phyloP scores from a whole-genome alignment of 1,140 invertebrate genomes.

The Neocloeon triangulifer region DNA sequence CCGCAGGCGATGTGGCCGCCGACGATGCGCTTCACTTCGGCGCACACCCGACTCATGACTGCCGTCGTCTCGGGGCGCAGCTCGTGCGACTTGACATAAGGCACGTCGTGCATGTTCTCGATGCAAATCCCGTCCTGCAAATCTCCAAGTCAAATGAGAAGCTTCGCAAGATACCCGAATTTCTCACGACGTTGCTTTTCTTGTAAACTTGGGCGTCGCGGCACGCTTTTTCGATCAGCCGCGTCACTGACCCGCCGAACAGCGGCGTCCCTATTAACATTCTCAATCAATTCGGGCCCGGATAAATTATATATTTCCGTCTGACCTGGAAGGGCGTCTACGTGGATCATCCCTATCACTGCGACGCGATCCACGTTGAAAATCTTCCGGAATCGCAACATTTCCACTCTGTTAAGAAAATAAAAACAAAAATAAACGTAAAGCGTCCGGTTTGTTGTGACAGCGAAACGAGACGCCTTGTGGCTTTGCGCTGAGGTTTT shows the following conservation, averaged over 20 bases:
- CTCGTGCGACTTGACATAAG: slow-evolving; percentile 33
- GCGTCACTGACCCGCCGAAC: slow-evolving; percentile 18
- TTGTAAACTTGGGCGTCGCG: slow-evolving; percentile 34
- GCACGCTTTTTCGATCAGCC: slow-evolving; percentile 28
- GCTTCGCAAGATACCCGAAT: neutral
- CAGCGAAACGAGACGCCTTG: too few species aligned
- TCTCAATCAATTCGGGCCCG: neutral
- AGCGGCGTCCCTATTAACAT: slow-evolving; percentile 28
- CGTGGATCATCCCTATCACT: slow-evolving; percentile 56
- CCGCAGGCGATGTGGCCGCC: slow-evolving; percentile 27
- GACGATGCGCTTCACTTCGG: slow-evolving; percentile 25
- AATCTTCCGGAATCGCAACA: slow-evolving; percentile 17
- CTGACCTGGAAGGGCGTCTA: slow-evolving; percentile 42
- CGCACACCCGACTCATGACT: slow-evolving; percentile 36
- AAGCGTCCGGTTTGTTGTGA: too few species aligned
- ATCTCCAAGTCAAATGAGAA: slow-evolving; percentile 5
- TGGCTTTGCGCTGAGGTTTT: too few species aligned
- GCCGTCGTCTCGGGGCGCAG: slow-evolving; percentile 44
- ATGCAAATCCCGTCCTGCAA: slow-evolving; percentile 48
- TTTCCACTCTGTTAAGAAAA: too few species aligned
- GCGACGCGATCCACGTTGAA: slow-evolving; percentile 19
- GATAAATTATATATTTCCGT: slow-evolving; percentile 3
- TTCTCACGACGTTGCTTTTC: slow-evolving; percentile 28
- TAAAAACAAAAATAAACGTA: too few species aligned
- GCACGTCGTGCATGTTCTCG: slow-evolving; percentile 75